A percentile compares a stretch with the other conserved stretches of the same genome.
These are phyloP conservation scores for Ctenicera cuprea DNA, from an alignment of 2,888 invertebrate genomes.

Conservation along the genomic window DNA sequence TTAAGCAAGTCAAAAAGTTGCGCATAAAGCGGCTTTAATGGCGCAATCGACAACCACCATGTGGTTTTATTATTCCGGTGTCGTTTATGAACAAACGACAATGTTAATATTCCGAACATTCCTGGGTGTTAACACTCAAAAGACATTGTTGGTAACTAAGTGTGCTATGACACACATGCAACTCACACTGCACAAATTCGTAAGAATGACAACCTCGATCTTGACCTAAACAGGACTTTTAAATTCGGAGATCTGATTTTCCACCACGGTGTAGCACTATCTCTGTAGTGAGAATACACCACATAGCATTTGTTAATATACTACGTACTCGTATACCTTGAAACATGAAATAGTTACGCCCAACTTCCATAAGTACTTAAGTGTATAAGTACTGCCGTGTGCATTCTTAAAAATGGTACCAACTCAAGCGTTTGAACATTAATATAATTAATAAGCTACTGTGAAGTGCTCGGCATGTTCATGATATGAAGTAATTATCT, in stretches of 20 bases:
- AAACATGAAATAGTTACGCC: no score
- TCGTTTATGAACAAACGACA: slow-evolving; percentile 25
- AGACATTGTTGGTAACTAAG: slow-evolving; percentile 36
- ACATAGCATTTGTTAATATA: no score
- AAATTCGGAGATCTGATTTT: slow-evolving; percentile 53
- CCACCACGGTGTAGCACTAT: slow-evolving; percentile 34
- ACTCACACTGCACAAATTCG: slow-evolving; percentile 56
- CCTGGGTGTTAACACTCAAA: slow-evolving; percentile 44
- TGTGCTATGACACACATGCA: slow-evolving; percentile 52
- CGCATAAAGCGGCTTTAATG: slow-evolving; percentile 20
- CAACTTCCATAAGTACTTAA: no score
- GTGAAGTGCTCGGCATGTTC: no score
- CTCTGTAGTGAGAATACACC: neutral
- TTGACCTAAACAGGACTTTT: slow-evolving; percentile 68
- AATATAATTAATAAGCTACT: no score
- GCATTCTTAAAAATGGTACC: no score
- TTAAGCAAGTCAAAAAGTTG: slow-evolving; percentile 36
- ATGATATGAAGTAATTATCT: no score
- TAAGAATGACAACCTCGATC: slow-evolving; percentile 61
- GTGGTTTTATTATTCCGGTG: slow-evolving; percentile 39
- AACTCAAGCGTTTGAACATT: no score
- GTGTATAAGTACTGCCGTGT: no score
- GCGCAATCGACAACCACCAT: neutral
- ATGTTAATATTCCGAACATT: slow-evolving; percentile 42
- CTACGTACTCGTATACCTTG: no score